Evolutionary conservation across 2,797 vertebrate genomes (phyloP).

Genomic region (Rallus crepitans): DNA sequence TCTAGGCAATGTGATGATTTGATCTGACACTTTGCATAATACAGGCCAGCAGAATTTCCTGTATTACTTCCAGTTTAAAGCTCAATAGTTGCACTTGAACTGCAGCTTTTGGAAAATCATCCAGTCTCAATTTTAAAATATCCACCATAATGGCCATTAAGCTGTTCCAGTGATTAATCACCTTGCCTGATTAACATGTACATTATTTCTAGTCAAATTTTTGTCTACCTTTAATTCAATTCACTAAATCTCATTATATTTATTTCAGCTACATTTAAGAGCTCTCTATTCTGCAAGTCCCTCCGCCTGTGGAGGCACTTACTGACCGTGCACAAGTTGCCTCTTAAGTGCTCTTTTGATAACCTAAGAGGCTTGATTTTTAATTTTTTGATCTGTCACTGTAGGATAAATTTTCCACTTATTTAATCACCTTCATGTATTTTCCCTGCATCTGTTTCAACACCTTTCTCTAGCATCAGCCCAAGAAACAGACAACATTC

Average conservation of each 20-base stretch:
- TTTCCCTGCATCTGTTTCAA: neutral
- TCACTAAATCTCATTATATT: constrained; percentile 10
- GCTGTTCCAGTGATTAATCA: constrained; percentile 49
- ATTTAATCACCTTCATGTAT: neutral
- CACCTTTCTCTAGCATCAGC: neutral
- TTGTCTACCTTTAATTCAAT: constrained; percentile 51
- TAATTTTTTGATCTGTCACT: neutral
- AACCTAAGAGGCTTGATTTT: neutral
- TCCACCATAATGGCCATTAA: neutral
- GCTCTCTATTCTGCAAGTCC: neutral
- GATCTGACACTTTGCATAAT: constrained; percentile 43
- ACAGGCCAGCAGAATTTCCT: neutral
- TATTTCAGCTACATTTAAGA: constrained; percentile 12
- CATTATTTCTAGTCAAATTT: constrained; percentile 48
- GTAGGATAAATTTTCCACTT: neutral
- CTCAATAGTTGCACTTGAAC: constrained; percentile 37
- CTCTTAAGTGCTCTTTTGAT: constrained; percentile 7
- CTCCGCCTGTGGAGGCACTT: neutral
- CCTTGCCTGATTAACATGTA: constrained; percentile 4
- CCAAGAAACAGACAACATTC: neutral
- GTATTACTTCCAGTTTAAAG: constrained; percentile 49
- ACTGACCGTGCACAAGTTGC: neutral
- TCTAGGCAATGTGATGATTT: neutral
- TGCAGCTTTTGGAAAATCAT: constrained; percentile 31
- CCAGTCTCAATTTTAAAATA: neutral